Evolutionary conservation across 2,888 invertebrate genomes (phyloP).

Genomic region (Thalpophila matura): DNA sequence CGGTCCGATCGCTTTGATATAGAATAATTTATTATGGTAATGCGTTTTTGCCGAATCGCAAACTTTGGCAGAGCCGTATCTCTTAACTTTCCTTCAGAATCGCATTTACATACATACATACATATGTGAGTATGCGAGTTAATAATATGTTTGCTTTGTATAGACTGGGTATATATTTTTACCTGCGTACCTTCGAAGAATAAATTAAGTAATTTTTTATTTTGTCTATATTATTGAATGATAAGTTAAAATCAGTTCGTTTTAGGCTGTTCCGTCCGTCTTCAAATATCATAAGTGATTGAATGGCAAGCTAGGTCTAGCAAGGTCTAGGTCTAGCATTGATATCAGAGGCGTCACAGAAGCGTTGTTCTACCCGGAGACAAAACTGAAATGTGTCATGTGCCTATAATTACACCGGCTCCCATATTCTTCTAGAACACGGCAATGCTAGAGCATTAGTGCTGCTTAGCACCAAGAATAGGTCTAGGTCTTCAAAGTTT

Average conservation of each 20-base stretch:
- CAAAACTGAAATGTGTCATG: too few relatives aligned
- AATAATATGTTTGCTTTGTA: conserved; percentile 25
- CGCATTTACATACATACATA: conserved; percentile 25
- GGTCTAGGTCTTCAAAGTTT: too few relatives aligned
- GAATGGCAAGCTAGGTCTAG: too few relatives aligned
- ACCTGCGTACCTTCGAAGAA: neutral
- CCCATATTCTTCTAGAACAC: too few relatives aligned
- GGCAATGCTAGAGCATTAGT: too few relatives aligned
- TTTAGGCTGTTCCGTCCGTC: neutral
- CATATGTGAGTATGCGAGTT: conserved; percentile 11
- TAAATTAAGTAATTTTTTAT: neutral
- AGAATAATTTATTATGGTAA: conserved; percentile 64
- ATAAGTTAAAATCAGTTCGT: neutral
- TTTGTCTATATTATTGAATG: neutral
- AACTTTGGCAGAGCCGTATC: conserved; percentile 52
- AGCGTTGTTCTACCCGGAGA: too few relatives aligned
- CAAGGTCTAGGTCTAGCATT: too few relatives aligned
- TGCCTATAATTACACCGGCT: too few relatives aligned
- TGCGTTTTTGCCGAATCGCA: conserved; percentile 57
- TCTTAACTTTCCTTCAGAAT: conserved; percentile 51
- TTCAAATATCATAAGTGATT: neutral
- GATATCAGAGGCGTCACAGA: too few relatives aligned
- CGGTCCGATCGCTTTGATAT: conserved; percentile 61
- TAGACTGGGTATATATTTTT: conserved; percentile 3
- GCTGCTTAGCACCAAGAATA: too few relatives aligned